phyloP scores from a whole-genome alignment of 2,113 vertebrate genomes.

The Canis aureus region DNA sequence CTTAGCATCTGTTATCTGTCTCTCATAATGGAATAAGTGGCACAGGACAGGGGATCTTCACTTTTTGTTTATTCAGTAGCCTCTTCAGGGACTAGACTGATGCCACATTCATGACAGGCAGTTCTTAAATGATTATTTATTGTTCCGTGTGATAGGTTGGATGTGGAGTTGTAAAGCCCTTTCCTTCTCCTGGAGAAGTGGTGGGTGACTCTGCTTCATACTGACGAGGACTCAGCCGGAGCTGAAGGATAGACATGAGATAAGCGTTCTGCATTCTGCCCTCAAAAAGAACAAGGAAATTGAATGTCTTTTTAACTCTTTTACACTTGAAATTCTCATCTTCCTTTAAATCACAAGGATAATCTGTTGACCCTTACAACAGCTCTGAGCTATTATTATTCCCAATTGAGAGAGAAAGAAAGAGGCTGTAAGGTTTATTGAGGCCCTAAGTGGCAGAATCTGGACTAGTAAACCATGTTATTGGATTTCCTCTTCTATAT shows the following conservation, averaged over 20 bases:
- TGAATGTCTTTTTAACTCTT: constrained; percentile 42
- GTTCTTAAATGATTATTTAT: not conserved
- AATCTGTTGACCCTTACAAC: constrained; percentile 48
- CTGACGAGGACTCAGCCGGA: not conserved
- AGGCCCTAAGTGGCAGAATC: constrained; percentile 22
- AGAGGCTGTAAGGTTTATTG: not conserved
- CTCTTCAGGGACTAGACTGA: not conserved
- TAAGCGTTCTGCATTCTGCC: not conserved
- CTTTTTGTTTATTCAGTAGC: not conserved
- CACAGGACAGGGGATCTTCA: not conserved
- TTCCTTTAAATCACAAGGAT: constrained; percentile 53
- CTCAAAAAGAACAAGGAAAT: not conserved
- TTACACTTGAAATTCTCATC: constrained; percentile 52
- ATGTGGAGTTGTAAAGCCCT: not conserved
- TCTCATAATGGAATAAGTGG: not conserved
- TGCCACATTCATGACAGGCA: not conserved
- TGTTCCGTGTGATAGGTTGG: not conserved
- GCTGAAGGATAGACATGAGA: not conserved
- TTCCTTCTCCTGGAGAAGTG: not conserved
- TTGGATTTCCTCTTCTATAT: not conserved
- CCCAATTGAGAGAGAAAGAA: constrained; percentile 29
- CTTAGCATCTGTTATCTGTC: not conserved
- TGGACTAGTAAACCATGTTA: constrained; percentile 49
- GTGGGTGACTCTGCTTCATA: not conserved
- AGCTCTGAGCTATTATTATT: constrained; percentile 51